Evolutionary conservation across 2,888 invertebrate genomes (phyloP).

Genomic region (Tetanocera ferruginea): DNA sequence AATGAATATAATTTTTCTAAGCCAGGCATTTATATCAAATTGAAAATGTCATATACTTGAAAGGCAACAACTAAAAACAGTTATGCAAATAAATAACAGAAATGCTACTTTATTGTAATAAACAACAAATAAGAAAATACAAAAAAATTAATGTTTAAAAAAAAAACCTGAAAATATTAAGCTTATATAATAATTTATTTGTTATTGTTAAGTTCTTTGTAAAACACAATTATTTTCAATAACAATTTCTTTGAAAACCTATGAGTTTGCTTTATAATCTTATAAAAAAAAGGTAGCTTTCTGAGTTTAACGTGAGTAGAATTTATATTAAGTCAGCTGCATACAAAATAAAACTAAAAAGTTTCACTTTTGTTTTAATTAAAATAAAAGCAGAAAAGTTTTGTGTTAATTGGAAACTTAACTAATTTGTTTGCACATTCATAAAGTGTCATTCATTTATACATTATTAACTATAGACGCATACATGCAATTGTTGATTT

Average conservation of each 20-base stretch:
- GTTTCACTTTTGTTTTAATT: conserved; percentile 15
- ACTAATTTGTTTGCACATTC: background rate
- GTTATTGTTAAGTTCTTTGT: background rate
- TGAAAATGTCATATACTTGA: conserved; percentile 10
- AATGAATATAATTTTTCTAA: conserved; percentile 10
- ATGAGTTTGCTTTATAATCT: background rate
- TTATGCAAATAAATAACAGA: conserved; percentile 5
- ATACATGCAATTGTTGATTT: conserved; percentile 20
- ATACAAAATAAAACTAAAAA: conserved; percentile 2
- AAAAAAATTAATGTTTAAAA: background rate
- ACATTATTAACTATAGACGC: background rate
- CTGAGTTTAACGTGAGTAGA: background rate
- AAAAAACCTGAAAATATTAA: conserved; percentile 1
- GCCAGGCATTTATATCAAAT: conserved; percentile 12
- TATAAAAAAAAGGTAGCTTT: background rate
- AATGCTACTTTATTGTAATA: conserved; percentile 7
- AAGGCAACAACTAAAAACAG: conserved; percentile 5
- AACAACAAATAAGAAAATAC: conserved; percentile 15
- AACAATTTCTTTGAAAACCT: background rate
- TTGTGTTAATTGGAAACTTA: background rate
- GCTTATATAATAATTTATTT: background rate
- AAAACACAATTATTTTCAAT: background rate
- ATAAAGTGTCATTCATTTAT: conserved; percentile 28
- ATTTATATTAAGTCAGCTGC: background rate
- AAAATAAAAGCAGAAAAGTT: conserved; percentile 1